Evolutionary conservation across 2,113 vertebrate genomes (phyloP), one percentile per base, ranked within the genome.

Genomic region (Burhinus oedicnemus): DNA sequence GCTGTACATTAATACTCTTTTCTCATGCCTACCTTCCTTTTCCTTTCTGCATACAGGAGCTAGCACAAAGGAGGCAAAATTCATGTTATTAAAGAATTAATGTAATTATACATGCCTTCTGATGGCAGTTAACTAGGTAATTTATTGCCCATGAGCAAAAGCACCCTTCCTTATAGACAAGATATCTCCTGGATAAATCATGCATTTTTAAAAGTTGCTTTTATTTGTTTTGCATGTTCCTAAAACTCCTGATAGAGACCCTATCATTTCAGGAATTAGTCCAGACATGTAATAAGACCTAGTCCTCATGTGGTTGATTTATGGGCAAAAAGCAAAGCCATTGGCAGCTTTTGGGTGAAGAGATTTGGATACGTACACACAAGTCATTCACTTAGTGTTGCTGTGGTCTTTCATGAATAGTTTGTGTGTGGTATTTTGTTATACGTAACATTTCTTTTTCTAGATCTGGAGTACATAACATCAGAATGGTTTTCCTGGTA

Each of bases 401-500:
- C 83, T 51, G 1, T n/a, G n/a, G 32, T 77, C 58, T 85, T 58
- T 81, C 75, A 44, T 77, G 70, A 91, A 58, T 5, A 66, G 54
- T 74, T 38, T 68, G 78, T 94, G 96, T 93, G 87, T 83, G 74
- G 75, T 32, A 58, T 79, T 95, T 80, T 87, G n/a, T 86, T 49
- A 34, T 15, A 83, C 0, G 0, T 64, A 77, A 22, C 15, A 29
- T n/a, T 71, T 79, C 2, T 79, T 80, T 79, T 66, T 40, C 75
- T 77, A 71, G 70, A 49, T 79, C 58, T 54, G 66, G 49, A 85
- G 23, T 38, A 45, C 45, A 52, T 82, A 68, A 66, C 75, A 75
- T 66, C 75, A 86, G 58, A 17, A 45, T 65, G 75, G 58, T 86
- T 97, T 95, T 93, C 42, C 78, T 83, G 85, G 90, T 91, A 64